Evolutionary conservation across 2,113 vertebrate genomes (phyloP), one percentile per base, ranked within the genome.

Genomic region (Vulpes vulpes): DNA sequence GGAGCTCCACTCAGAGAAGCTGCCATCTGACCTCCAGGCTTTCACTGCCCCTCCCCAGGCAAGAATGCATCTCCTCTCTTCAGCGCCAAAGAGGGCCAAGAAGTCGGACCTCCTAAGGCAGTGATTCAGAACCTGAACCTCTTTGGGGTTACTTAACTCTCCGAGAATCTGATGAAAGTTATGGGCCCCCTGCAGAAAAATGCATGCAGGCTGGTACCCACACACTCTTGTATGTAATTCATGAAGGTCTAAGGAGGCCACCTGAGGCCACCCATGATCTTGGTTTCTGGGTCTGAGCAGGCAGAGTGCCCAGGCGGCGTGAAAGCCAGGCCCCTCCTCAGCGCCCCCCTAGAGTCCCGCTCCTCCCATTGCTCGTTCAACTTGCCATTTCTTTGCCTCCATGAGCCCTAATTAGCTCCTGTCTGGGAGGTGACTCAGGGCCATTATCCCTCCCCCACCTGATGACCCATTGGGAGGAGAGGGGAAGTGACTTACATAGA

Each of bases 401-500:
- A 23, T 86, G 84, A 97, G 76, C 23, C 81, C 96, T 89, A 95
- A 96, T 95, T 97, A 97, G 85, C 85, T 96, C 78, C 55, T 97
- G 67, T 96, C 78, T 82, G 59, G 35, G 90, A 92, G 92, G 94
- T 97, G 97, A 98, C 95, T 98, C 97, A 97, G 95, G 96, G 78
- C 95, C 95, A 97, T 97, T 96, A 94, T 93, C 96, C 90, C 73
- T 69, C 92, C 91, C 49, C 92, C 5, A 84, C 64, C 43, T n/a
- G 69, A 71, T 82, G 96, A 95, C 94, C 97, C 96, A 94, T 19
- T 71, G 80, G 89, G 90, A 96, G 84, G 71, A 92, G 92, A 97
- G 69, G 84, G 96, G 84, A 97, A 97, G 71, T 97, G 81, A 96
- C 96, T 97, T 97, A 95, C 59, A 95, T 4, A 85, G 90, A 98